phyloP scores from a whole-genome alignment of 2,888 invertebrate species.

The Philereme transversata region DNA sequence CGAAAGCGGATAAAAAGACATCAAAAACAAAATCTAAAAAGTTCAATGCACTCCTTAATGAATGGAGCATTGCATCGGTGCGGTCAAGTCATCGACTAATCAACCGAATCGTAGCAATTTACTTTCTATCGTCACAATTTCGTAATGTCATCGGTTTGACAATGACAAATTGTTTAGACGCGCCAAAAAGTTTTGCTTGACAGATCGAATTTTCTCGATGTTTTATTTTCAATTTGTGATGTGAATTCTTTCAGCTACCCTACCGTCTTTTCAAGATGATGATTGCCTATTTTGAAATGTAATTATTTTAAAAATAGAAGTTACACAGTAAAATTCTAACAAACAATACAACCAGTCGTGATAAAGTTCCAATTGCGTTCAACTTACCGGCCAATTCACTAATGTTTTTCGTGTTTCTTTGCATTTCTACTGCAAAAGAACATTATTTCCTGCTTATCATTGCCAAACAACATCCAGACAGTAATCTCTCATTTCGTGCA shows the following conservation, averaged over 20 bases:
- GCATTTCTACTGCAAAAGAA: background rate
- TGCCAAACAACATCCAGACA: background rate
- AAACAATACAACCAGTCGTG: background rate
- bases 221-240: slow-evolving; percentile 6
- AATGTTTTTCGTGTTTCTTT: background rate
- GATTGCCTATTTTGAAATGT: slow-evolving; percentile 23
- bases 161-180: slow-evolving; percentile 17
- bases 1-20: too few relatives aligned
- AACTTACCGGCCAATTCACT: background rate
- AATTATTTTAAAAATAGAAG: slow-evolving; percentile 1
- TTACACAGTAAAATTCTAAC: background rate
- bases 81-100: background rate
- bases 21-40: too few relatives aligned
- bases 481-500: background rate
- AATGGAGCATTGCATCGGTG: too few relatives aligned
- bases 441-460: background rate
- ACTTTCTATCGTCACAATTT: slow-evolving; percentile 21
- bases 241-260: background rate
- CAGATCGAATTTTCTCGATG: background rate
- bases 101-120: slow-evolving; percentile 14
- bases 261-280: slow-evolving; percentile 13
- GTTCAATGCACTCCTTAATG: too few relatives aligned
- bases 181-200: background rate
- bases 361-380: background rate
- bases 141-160: slow-evolving; percentile 11